These are phyloP conservation scores for Volucella inanis DNA, from an alignment of 2,888 invertebrate species.

Conservation along the genomic window DNA sequence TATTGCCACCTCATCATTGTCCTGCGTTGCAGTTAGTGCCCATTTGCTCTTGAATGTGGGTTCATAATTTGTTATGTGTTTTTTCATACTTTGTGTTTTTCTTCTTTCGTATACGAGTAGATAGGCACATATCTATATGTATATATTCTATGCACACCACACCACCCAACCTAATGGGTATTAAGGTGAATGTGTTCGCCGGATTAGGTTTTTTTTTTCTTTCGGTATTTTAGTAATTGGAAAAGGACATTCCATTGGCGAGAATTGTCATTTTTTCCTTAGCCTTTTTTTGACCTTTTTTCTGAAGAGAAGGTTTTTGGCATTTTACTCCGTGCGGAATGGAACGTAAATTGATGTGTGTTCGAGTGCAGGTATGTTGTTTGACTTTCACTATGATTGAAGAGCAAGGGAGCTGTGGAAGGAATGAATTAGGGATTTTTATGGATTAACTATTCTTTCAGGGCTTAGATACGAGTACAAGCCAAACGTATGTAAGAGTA, in stretches of 20 bases:
- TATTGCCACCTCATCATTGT: slow-evolving; percentile 69
- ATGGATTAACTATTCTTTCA: slow-evolving; percentile 46
- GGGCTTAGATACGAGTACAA: not conserved
- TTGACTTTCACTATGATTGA: slow-evolving; percentile 55
- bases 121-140: slow-evolving; percentile 9
- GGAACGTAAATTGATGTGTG: slow-evolving; percentile 74
- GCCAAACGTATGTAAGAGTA: no score
- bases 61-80: slow-evolving; percentile 69
- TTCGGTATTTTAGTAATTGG: slow-evolving; percentile 30
- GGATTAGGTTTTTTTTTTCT: slow-evolving; percentile 61
- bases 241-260: slow-evolving; percentile 62
- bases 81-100: slow-evolving; percentile 21
- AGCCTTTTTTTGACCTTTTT: slow-evolving; percentile 34
- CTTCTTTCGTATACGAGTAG: not conserved
- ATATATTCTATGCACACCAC: slow-evolving; percentile 60
- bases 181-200: slow-evolving; percentile 73
- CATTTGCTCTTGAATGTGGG: slow-evolving; percentile 64
- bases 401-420: slow-evolving; percentile 18
- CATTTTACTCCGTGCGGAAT: slow-evolving; percentile 69
- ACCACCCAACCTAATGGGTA: slow-evolving; percentile 68
- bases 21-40: slow-evolving; percentile 36
- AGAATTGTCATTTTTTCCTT: slow-evolving; percentile 55
- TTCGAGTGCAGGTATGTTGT: slow-evolving; percentile 32
- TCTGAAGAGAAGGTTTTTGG: slow-evolving; percentile 52
- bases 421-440: slow-evolving; percentile 55